Percentiles rank a stretch among this genome's conserved stretches.
Conservation (phyloP, 2,797 vertebrate species). For the Oreochromis mossambicus region DNA sequence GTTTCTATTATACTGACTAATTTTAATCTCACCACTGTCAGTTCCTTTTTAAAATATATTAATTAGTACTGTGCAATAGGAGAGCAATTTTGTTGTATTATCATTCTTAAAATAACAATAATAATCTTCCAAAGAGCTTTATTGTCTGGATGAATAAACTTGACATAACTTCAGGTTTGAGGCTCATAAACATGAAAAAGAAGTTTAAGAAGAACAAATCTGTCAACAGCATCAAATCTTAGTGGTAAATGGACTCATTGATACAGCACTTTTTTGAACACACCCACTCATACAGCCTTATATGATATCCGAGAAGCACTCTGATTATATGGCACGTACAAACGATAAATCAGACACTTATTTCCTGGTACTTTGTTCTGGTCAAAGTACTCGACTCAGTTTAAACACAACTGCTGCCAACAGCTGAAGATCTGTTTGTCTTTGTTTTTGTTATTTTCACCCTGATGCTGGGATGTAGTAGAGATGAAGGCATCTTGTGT, state of each 20-base stretch:
- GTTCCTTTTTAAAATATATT: accelerated
- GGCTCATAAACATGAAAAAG: accelerated
- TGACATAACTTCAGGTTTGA: not conserved
- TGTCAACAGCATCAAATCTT: no score
- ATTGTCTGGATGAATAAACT: not conserved
- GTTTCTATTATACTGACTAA: accelerated
- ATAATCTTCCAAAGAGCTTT: not conserved
- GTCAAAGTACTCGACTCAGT: no score
- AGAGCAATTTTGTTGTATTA: accelerated
- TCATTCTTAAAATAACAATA: not conserved
- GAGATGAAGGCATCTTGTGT: accelerated
- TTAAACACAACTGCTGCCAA: no score
- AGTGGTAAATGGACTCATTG: no score
- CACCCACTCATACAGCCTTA: no score
- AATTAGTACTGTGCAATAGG: accelerated
- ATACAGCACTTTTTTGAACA: no score
- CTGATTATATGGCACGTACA: no score
- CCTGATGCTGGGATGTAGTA: accelerated
- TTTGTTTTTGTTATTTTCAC: not conserved
- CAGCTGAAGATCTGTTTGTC: not conserved
- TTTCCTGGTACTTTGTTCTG: no score
- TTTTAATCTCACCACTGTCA: not conserved
- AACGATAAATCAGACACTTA: no score
- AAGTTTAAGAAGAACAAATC: accelerated
- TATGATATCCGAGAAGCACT: no score